Base-by-base conservation (phyloP, 2,888 invertebrate species). In the Himalopsyche tibetana region DNA sequence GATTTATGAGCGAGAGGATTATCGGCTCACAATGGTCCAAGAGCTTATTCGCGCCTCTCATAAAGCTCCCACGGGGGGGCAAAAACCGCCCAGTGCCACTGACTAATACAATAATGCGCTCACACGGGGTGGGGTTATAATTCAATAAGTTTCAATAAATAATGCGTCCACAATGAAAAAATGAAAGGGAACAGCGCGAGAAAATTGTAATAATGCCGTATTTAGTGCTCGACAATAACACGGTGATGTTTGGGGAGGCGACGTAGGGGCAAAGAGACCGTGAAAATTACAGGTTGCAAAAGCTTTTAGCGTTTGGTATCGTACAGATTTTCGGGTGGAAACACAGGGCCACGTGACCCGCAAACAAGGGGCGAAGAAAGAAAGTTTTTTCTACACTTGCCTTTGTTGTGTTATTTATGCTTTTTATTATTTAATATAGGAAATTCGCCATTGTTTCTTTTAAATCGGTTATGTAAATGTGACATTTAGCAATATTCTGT, bases 281-380 rank as follows among this genome's bases (percentile, higher is more conserved):
- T 28, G 82, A n/a, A 87, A 87, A 87, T 87, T 87, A 87, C 87
- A 87, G 85, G 87, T 87, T 85, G 74, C 55, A 55, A 80, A n/a
- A 84, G 81, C 56, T 85, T 85, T 85, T 55, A 85, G 82, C 84
- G 80, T 55, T 55, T 80, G 84, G 80, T 55, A 80, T 51, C 55
- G 40, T 55, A 80, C 38, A 63, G 17, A 17, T 42, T 63, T 56
- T 55, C 82, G 42, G 56, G 15, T 38, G 82, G 56, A n/a, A 63
- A 63, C 63, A 19, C 55, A 28, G 15, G 79, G 55, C 51, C 85
- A 85, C 85, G 85, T 85, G 85, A 79, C 82, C 85, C 51, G 38
- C 80, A 80, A 80, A 80, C 80, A 38, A 80, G 40, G 15, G 80
- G 42, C 42, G n/a, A 40, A 80, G 80, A 80, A 80, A 38, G n/a